These are phyloP conservation scores for Choloepus hoffmanni DNA, from an alignment of 2,113 vertebrate species.

Conservation along the genomic window DNA sequence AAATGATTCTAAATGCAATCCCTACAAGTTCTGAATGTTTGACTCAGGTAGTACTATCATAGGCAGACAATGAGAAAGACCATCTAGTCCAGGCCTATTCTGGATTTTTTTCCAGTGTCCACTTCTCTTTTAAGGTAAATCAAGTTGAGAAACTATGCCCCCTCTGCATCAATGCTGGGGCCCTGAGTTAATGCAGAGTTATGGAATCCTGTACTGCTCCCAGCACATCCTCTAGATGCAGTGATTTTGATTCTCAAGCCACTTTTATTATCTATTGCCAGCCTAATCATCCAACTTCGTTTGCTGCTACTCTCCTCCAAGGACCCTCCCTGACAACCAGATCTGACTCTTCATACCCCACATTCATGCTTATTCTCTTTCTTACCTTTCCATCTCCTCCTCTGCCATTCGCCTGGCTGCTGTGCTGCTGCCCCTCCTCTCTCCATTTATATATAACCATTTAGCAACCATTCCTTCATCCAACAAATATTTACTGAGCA, in stretches of 20 bases:
- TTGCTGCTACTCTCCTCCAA: neutral
- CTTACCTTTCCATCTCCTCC: neutral
- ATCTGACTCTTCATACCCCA: too few species aligned
- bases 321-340: too few species aligned
- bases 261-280: neutral
- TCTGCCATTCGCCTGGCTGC: neutral
- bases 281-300: neutral
- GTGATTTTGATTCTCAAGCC: neutral
- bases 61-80: slow-evolving; percentile 18
- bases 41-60: neutral
- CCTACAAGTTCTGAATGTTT: slow-evolving; percentile 25
- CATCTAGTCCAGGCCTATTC: neutral
- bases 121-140: neutral
- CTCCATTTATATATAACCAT: neutral
- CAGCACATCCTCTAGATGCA: neutral
- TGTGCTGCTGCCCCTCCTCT: neutral
- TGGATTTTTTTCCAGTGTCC: neutral
- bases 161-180: neutral
- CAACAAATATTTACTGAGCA: neutral
- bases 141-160: neutral
- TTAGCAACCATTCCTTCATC: neutral
- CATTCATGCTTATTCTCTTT: neutral
- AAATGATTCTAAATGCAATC: slow-evolving; percentile 49
- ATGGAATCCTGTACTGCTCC: neutral
- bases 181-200: neutral